These are phyloP conservation scores for Leucoraja erinaceus DNA, from an alignment of 2,113 vertebrate species.

Conservation along the genomic window DNA sequence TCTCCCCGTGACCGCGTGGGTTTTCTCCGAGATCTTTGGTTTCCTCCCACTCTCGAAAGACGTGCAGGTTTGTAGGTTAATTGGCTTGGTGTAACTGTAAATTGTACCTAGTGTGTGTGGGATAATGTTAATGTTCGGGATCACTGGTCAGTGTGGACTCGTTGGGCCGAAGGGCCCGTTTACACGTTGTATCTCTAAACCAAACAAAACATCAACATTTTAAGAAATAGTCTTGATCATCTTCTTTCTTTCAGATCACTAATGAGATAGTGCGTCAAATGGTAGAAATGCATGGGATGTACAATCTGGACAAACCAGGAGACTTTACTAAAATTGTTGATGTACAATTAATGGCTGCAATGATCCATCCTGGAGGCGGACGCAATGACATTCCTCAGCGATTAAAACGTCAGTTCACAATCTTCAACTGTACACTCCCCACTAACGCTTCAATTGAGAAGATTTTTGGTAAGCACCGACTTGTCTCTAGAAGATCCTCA, in stretches of 20 bases:
- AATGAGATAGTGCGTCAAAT: conserved; percentile 71
- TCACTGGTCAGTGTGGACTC: no score
- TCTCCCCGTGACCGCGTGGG: no score
- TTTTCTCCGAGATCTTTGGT: no score
- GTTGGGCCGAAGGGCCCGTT: no score
- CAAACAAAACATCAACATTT: not conserved
- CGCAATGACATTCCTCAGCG: conserved; percentile 69
- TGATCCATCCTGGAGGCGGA: conserved; percentile 69
- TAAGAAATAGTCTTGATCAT: not conserved
- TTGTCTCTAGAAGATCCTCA: not conserved
- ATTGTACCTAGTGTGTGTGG: no score
- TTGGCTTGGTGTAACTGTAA: no score
- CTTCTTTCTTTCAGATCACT: conserved; percentile 55
- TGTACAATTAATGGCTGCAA: conserved; percentile 63
- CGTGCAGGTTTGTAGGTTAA: no score
- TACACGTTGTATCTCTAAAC: no score
- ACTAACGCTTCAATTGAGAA: conserved; percentile 65
- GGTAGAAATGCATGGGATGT: conserved; percentile 73
- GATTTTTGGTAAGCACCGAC: conserved; percentile 59
- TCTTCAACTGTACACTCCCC: conserved; percentile 68
- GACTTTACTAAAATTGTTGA: conserved; percentile 66
- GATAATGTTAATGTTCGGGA: no score
- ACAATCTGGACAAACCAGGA: conserved; percentile 68
- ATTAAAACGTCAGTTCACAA: conserved; percentile 62
- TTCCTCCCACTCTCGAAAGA: no score